phyloP scores from a whole-genome alignment of 2,797 vertebrate genomes.

The Gallinago solitaria region DNA sequence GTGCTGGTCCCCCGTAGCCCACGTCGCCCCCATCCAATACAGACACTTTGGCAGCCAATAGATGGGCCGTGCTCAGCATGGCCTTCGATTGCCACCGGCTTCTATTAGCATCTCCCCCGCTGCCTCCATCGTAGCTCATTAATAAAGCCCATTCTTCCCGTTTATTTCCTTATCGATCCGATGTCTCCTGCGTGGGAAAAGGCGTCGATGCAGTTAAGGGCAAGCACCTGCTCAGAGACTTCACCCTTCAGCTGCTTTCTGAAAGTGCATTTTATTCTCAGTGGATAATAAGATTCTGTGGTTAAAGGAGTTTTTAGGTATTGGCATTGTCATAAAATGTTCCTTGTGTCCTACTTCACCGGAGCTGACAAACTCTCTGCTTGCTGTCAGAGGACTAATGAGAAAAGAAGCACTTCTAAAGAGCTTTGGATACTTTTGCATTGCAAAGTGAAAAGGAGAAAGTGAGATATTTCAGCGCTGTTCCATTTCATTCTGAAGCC shows the following conservation, averaged over 20 bases:
- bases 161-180: constrained; percentile 56
- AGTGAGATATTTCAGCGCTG: constrained; percentile 39
- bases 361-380: constrained; percentile 12
- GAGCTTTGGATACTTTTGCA: neutral
- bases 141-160: constrained; percentile 53
- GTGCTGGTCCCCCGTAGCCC: neutral
- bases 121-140: constrained; percentile 35
- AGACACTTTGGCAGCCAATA: neutral
- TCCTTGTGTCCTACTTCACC: neutral
- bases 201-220: constrained; percentile 51
- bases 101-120: constrained; percentile 36
- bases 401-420: constrained; percentile 49
- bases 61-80: neutral
- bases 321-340: neutral
- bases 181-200: constrained; percentile 8
- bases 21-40: neutral
- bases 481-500: constrained; percentile 26
- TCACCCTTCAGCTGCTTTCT: neutral
- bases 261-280: neutral
- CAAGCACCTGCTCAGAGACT: constrained; percentile 14
- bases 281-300: constrained; percentile 28
- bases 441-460: constrained; percentile 43
- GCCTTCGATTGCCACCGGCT: constrained; percentile 39
- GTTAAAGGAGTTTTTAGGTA: neutral
- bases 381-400: constrained; percentile 34